Evolutionary conservation across 1,140 invertebrate species (phyloP), one percentile per base, ranked within the genome.

Genomic region (Nomia melanderi): DNA sequence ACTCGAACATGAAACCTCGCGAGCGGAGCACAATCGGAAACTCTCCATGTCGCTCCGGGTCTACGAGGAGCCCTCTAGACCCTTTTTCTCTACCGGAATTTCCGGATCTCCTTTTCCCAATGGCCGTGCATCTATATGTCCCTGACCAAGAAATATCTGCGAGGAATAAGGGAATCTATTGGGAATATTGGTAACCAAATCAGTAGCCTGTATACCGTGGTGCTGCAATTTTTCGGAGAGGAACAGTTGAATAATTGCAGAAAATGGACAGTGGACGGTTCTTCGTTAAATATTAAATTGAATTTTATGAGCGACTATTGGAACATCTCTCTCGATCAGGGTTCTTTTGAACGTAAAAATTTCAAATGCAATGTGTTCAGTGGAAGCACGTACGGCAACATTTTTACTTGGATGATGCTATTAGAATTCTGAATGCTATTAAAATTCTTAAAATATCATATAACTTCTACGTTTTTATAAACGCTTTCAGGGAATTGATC

Each of bases 1-100:
- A 87, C 85, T 86, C 84, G 80, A 83, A 84, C 75, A 79, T 86
- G 72, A 87, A 86, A 77, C 78, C 65, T 79, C 57, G 71, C 74
- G 77, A 84, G 57, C 78, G 60, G 60, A 44, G 82, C 67, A 84
- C 84, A 86, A 87, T 87, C 85, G 85, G 82, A 87, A 87, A 70
- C 80, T 82, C 85, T 86, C 79, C 77, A 78, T 86, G 82, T 86
- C 76, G 78, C 76, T 82, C 25, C 71, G 17, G 54, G 31, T 79
- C 76, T 53, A 69, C 53, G 33, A 80, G 73, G 3, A 63, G 53
- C 12, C 62, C 44, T 66, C 64, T 33, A 57, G 39, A 27, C 39
- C 39, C 39, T 64, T 56, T 63, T 44, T 53, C 59, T 65, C 41
- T 70, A 65, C 27, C 47, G 20, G 50, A 53, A 57, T 72, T 77